Evolutionary conservation across 2,888 invertebrate species (phyloP), one percentile per base, ranked within the genome.

Genomic region (Drosophila robusta): DNA sequence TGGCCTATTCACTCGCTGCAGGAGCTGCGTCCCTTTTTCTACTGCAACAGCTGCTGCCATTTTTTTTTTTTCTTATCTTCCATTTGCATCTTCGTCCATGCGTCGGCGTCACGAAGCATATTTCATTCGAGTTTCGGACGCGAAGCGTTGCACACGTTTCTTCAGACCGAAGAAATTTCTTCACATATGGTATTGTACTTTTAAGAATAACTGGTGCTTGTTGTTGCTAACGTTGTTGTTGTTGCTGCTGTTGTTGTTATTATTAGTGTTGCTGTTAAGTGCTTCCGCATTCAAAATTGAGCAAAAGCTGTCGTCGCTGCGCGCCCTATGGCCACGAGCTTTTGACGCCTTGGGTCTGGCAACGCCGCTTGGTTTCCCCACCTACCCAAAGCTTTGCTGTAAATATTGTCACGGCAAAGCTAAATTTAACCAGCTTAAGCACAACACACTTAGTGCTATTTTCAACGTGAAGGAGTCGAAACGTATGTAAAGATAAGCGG

Each of bases 401-500:
- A 24, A 65, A 69, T 56, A 49, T 70, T 58, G 57, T 41, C 50
- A 44, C 12, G 8, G 42, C 52, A 46, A 70, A 61, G 61, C 75
- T 70, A 61, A 51, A 58, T 49, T 55, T 26, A 61, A 39, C 26
- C 54, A 50, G 29, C 36, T 58, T 38, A 62, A 51, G 44, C 34
- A 29, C 22, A 52, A 39, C 11, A 50, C 8, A 0, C 29, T 67
- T 41, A 78, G 71, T 77, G 62, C 7, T 61, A 58, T 58, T 70
- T 77, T 64, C 49, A 62, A 66, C 67, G 70, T 66, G 45, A 70
- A 74, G 41, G 32, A 64, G 45, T 45, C 22, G 39, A 77, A 70
- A 74, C 64, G 66, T 74, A 51, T 58, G 36, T 45, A 36, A 47
- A 18, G 16, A 11, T 36, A 18, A 47, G 47, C 75, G 45, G 29